Conservation (phyloP, 2,113 vertebrate species). For the Urocitellus parryii region DNA sequence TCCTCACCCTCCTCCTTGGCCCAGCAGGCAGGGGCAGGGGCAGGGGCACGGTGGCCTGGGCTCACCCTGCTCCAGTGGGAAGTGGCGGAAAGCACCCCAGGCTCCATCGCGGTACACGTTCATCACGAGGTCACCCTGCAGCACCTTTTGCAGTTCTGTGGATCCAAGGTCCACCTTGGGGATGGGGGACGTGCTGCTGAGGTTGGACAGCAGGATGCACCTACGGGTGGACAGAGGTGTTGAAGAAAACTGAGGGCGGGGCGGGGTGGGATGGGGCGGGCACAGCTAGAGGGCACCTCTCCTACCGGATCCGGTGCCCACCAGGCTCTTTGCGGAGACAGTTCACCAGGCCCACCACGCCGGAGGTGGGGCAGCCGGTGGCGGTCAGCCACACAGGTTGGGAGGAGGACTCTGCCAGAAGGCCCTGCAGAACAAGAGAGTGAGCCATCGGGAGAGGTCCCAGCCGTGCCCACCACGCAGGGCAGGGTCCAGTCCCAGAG, state of each 20-base stretch:
- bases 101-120: conserved; percentile 94
- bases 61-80: conserved; percentile 90
- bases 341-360: conserved; percentile 96
- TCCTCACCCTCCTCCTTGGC: accelerated
- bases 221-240: conserved; percentile 80
- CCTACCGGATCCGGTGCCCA: conserved; percentile 93
- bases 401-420: conserved; percentile 88
- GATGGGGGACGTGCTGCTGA: conserved; percentile 84
- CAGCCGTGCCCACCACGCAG: neutral
- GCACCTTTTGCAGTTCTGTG: conserved; percentile 87
- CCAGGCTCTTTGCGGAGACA: conserved; percentile 95
- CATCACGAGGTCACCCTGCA: conserved; percentile 92
- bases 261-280: accelerated
- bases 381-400: conserved; percentile 93
- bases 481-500: neutral
- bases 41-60: accelerated
- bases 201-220: conserved; percentile 94
- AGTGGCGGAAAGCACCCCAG: conserved; percentile 96
- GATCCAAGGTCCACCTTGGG: conserved; percentile 84
- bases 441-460: neutral
- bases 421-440: conserved; percentile 72
- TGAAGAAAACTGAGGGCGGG: accelerated
- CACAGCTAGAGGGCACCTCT: accelerated
- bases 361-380: conserved; percentile 87
- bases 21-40: too few relatives aligned